These are phyloP conservation scores for Gallirallus australis DNA, from an alignment of 2,797 vertebrate species.

Conservation along the genomic window DNA sequence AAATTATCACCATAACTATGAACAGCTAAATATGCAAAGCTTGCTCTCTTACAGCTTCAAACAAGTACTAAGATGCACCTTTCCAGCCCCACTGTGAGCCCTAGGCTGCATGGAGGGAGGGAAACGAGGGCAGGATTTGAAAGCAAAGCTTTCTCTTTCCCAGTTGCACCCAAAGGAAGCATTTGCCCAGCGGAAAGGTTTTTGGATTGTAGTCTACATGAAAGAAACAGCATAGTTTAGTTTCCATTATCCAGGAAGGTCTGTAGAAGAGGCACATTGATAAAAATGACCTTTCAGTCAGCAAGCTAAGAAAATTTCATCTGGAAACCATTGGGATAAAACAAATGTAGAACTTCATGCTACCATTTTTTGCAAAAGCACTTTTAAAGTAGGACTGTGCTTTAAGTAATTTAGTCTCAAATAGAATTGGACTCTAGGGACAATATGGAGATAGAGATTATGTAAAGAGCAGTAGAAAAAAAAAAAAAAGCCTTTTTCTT, in stretches of 20 bases:
- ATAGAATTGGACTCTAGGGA: neutral
- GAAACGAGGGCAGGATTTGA: constrained; percentile 7
- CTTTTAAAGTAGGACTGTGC: neutral
- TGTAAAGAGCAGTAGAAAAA: neutral
- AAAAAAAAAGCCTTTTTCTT: neutral
- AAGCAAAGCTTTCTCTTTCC: constrained; percentile 4
- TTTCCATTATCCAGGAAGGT: neutral
- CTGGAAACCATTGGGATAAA: neutral
- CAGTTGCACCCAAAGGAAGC: neutral
- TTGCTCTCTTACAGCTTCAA: neutral
- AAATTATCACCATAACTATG: neutral
- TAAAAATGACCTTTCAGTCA: neutral
- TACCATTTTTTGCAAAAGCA: neutral
- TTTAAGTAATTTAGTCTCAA: neutral
- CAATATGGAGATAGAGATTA: neutral
- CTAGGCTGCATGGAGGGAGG: neutral
- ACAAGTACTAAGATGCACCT: neutral
- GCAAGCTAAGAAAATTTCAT: neutral
- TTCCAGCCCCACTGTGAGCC: neutral
- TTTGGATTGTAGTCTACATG: neutral
- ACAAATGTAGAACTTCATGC: neutral
- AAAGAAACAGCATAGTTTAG: neutral
- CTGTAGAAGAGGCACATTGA: neutral
- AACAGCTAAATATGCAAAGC: neutral
- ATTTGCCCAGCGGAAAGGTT: neutral